These are phyloP conservation scores for Diorhabda carinulata DNA, from an alignment of 1,140 invertebrate genomes.

Conservation along the genomic window DNA sequence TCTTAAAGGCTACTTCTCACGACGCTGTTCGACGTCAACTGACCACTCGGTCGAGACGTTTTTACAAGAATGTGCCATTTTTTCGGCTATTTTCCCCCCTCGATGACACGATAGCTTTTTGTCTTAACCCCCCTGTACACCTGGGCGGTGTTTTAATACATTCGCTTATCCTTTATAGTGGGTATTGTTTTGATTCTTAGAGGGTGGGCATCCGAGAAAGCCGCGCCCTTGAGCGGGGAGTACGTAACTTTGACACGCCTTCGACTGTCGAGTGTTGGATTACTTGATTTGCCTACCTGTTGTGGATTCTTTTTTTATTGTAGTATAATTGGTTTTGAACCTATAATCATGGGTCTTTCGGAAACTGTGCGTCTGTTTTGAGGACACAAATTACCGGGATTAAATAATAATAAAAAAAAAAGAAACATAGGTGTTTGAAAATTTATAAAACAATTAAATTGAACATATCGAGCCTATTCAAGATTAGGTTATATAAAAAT, in stretches of 20 bases:
- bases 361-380: background rate
- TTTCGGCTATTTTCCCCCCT: slow-evolving; percentile 33
- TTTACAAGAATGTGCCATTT: slow-evolving; percentile 44
- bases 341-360: slow-evolving; percentile 19
- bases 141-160: slow-evolving; percentile 37
- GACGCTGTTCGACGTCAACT: slow-evolving; percentile 36
- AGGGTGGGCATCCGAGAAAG: slow-evolving; percentile 12
- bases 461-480: too few species aligned
- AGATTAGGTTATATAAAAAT: too few species aligned
- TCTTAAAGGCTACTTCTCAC: slow-evolving; percentile 20
- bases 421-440: too few species aligned
- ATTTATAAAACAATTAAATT: too few species aligned
- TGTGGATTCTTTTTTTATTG: slow-evolving; percentile 32
- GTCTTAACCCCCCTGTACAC: slow-evolving; percentile 36
- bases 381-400: too few species aligned
- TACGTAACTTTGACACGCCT: slow-evolving; percentile 4
- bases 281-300: slow-evolving; percentile 30
- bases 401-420: too few species aligned
- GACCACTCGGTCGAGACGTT: slow-evolving; percentile 42
- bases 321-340: slow-evolving; percentile 25
- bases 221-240: slow-evolving; percentile 21
- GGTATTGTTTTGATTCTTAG: slow-evolving; percentile 18
- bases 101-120: slow-evolving; percentile 42
- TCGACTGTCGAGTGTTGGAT: slow-evolving; percentile 15
- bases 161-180: slow-evolving; percentile 19